These are phyloP conservation scores for Catharus minimus DNA, from an alignment of 2,113 vertebrate genomes.

Conservation along the genomic window DNA sequence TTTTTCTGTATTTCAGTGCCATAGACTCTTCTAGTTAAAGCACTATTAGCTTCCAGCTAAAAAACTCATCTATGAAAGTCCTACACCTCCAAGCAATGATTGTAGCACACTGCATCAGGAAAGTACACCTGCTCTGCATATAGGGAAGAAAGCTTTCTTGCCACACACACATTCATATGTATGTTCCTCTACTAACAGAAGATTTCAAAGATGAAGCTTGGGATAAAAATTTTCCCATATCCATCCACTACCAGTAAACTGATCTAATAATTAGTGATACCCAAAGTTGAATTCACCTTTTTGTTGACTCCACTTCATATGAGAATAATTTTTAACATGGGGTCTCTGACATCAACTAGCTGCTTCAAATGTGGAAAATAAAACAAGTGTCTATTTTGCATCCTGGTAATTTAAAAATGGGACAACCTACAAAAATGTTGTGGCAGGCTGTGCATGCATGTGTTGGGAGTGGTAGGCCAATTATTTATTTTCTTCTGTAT, in stretches of 20 bases:
- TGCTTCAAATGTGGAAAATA: background rate
- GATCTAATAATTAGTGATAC: background rate
- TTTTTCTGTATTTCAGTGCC: background rate
- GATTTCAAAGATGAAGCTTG: background rate
- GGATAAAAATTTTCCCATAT: background rate
- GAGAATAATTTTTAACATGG: background rate
- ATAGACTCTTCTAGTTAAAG: background rate
- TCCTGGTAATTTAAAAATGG: background rate
- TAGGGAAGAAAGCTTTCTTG: background rate
- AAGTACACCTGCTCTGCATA: fast-evolving
- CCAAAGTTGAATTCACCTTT: background rate
- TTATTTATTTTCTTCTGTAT: constrained; percentile 32
- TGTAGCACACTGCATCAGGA: background rate
- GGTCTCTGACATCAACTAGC: background rate
- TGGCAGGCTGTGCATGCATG: background rate
- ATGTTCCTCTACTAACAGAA: background rate
- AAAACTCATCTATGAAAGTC: background rate
- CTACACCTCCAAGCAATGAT: background rate
- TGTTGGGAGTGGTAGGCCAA: constrained; percentile 32
- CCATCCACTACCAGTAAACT: background rate
- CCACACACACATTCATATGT: background rate
- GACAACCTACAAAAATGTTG: constrained; percentile 13
- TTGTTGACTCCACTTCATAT: background rate
- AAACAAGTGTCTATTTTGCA: constrained; percentile 5
- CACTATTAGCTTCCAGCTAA: background rate